Base-by-base conservation (phyloP, 2,888 invertebrate genomes). In the Loripinus fragilis region DNA sequence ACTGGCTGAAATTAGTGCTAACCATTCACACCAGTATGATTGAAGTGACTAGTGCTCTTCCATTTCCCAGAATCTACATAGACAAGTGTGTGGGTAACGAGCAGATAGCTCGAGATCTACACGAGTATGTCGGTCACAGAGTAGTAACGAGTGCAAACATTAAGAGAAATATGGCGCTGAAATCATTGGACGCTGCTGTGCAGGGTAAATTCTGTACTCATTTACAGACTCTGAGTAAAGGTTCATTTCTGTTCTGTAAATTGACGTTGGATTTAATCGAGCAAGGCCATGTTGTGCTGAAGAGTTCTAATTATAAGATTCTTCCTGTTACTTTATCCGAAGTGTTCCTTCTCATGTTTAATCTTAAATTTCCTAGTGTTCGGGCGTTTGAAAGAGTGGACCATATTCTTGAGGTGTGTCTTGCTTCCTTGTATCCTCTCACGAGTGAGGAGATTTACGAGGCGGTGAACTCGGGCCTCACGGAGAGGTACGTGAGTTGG, bases 241-340 rank as follows among this genome's bases (percentile, higher is more conserved):
- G 98, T 78, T 98, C 97, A 68, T 97, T 98, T 94, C 95, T 99
- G 83, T 98, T 97, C 94, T 96, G 97, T 82, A 98, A 98, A 94
- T 95, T 98, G 72, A 96, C 97, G 50, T 94, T 99, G 85, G 98
- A 99, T 94, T 95, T 99, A 86, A 96, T 99, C 86, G 98, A 98
- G 93, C 95, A 96, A 89, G 98, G 98, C 64, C 97, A 97, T 91
- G 95, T 99, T 83, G 98, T 98, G 23, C 96, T 98, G 50, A 98
- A 98, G 94, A 98, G 98, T 7, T 96, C 97, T 0, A 97, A 97
- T 92, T 98, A 98, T 93, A 98, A 98, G 95, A 92, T 93, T 70
- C 88, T 94, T 60, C 94, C 93, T 15, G 89, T 92, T 69, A 93
- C 90, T 80, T 85, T 94, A 41, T 86, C 91, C 0, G 93, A 94